A percentile compares a stretch with the other conserved stretches of the same genome.
Conservation (phyloP, 1,140 invertebrate species). For the Drosophila ohnishii region DNA sequence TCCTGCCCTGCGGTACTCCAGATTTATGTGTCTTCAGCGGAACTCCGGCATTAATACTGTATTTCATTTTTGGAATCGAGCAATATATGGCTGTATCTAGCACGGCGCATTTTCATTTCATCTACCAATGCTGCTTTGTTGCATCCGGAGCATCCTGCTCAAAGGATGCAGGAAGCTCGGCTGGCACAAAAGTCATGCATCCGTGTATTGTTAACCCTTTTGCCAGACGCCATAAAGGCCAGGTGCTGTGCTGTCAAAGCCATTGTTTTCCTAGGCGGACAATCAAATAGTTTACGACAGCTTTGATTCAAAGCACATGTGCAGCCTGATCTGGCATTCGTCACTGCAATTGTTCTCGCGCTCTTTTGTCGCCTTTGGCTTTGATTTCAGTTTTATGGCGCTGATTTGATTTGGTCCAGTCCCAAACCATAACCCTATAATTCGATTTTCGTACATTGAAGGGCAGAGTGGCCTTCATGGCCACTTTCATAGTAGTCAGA, state of each 20-base stretch:
- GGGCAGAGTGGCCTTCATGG: neutral
- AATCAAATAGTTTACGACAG: slow-evolving; percentile 22
- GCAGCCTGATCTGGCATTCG: neutral
- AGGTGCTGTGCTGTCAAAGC: slow-evolving; percentile 26
- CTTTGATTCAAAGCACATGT: slow-evolving; percentile 12
- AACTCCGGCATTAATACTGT: slow-evolving; percentile 55
- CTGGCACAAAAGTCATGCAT: slow-evolving; percentile 11
- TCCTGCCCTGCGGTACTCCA: slow-evolving; percentile 39
- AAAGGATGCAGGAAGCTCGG: slow-evolving; percentile 9
- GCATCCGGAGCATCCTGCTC: neutral
- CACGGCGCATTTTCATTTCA: slow-evolving; percentile 16
- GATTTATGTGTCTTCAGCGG: slow-evolving; percentile 54
- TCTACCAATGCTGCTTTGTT: slow-evolving; percentile 22
- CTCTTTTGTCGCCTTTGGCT: neutral
- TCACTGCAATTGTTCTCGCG: slow-evolving; percentile 6
- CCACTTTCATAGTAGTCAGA: too few species aligned
- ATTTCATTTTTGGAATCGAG: slow-evolving; percentile 40
- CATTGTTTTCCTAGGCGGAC: slow-evolving; percentile 1
- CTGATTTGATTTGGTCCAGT: neutral
- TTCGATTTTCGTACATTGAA: neutral
- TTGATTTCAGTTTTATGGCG: neutral
- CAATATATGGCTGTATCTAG: slow-evolving; percentile 13
- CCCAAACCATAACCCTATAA: neutral
- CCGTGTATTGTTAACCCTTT: slow-evolving; percentile 23
- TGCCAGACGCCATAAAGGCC: slow-evolving; percentile 15